Evolutionary conservation across 2,113 vertebrate genomes (phyloP).

Genomic region (Thalassoma bifasciatum): DNA sequence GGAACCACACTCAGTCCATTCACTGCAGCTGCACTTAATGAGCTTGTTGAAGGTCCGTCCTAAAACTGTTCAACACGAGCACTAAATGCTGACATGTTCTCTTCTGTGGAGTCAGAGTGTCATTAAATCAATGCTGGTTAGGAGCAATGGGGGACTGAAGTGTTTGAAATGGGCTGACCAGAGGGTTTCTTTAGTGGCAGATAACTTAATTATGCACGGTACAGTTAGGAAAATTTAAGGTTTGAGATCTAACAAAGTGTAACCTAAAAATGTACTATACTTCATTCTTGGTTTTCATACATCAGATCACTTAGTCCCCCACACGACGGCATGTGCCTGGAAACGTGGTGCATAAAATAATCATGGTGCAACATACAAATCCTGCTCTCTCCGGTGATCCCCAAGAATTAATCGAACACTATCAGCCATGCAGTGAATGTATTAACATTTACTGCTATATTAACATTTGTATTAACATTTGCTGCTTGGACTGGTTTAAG

Average conservation of each 20-base stretch:
- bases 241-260: background rate
- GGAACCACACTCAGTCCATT: conserved; percentile 60
- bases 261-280: background rate
- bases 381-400: no score
- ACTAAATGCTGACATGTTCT: conserved; percentile 64
- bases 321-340: no score
- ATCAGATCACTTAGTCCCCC: no score
- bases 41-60: conserved; percentile 67
- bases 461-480: no score
- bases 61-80: conserved; percentile 69
- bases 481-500: no score
- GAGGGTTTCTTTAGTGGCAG: conserved; percentile 1
- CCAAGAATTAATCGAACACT: no score
- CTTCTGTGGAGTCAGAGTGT: conserved; percentile 27
- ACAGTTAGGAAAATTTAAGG: background rate
- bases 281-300: no score
- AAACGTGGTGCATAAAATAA: no score
- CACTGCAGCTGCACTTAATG: conserved; percentile 70
- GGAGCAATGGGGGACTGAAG: conserved; percentile 20
- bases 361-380: no score
- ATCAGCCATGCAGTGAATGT: no score
- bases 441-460: no score
- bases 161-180: background rate
- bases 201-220: background rate
- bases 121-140: conserved; percentile 68